Base-by-base conservation (phyloP, 1,140 invertebrate species). In the Dolichoris vasculosae region DNA sequence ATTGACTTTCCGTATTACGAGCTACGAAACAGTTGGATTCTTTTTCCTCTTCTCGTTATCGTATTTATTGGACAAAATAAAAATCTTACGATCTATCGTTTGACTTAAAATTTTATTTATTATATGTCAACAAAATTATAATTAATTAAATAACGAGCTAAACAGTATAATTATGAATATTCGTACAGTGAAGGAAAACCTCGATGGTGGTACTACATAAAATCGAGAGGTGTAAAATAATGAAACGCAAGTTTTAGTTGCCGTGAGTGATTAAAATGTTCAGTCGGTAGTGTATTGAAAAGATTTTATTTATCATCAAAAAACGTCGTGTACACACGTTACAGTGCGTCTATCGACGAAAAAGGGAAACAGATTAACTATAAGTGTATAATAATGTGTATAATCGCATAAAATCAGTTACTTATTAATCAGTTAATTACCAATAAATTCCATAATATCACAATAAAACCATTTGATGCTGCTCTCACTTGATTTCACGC, bases 371-470 rank as follows among this genome's bases (percentile, higher is more conserved):
- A 75, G 91, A 92, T 91, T 90, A 91, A 92, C 91, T 92, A 90
- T 92, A 90, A 32, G 69, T 79, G 84, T 86, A 86, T 83, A 83
- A 82, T 86, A 83, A 92, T 91, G 89, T 93, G 89, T 92, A 93
- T 92, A 92, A 89, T 92, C 90, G 90, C 91, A 91, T 93, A 92
- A 93, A 92, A 90, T 89, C 87, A 89, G 91, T 92, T 91, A 90
- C 89, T 92, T 86, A 86, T 80, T 86, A 69, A 86, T 93, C 90
- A 88, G 89, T 92, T 91, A 90, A 92, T 92, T 90, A 91, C 88
- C 91, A 91, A 91, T 91, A 91, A 93, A 92, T 91, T 92, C 90
- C 91, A 90, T 92, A 91, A 91, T 93, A 93, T 93, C 92, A 93
- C 92, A 93, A 93, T 91, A 92, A 90, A 89, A 91, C 91, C 89